Conservation (phyloP, 2,888 invertebrate species). For the Dendrolimus houi region DNA sequence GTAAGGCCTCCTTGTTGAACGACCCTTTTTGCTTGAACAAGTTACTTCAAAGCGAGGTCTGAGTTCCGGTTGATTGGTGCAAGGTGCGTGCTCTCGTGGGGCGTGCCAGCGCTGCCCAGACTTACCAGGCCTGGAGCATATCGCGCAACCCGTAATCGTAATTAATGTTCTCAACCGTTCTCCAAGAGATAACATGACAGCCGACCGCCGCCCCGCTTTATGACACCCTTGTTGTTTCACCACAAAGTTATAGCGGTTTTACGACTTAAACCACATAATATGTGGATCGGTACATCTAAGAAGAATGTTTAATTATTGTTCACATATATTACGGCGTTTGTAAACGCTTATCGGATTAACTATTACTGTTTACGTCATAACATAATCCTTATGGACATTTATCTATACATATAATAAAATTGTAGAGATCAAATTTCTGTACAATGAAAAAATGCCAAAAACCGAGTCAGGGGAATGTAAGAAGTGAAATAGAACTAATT, state of each 20-base stretch:
- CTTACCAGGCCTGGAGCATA: constrained; percentile 11
- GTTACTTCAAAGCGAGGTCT: constrained; percentile 4
- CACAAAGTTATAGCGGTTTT: constrained; percentile 32
- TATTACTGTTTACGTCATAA: not conserved
- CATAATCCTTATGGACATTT: no score
- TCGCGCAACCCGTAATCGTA: constrained; percentile 35
- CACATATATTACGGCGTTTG: not conserved
- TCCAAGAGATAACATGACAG: constrained; percentile 30
- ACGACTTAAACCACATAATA: constrained; percentile 25
- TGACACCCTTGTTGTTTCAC: constrained; percentile 37
- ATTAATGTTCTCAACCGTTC: constrained; percentile 40
- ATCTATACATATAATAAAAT: no score
- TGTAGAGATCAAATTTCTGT: no score
- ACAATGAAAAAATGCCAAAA: no score
- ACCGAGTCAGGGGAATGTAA: no score
- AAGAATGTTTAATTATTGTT: not conserved
- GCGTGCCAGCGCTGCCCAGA: constrained; percentile 26
- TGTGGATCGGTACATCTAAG: not conserved
- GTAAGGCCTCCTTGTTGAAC: no score
- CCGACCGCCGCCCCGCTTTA: constrained; percentile 33
- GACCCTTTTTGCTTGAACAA: not conserved
- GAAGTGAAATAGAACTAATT: no score
- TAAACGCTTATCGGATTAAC: not conserved
- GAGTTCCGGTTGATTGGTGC: constrained; percentile 29
- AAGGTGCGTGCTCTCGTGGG: constrained; percentile 24